These are phyloP conservation scores for Natrix natrix DNA, from an alignment of 2,797 vertebrate genomes.

Conservation along the genomic window DNA sequence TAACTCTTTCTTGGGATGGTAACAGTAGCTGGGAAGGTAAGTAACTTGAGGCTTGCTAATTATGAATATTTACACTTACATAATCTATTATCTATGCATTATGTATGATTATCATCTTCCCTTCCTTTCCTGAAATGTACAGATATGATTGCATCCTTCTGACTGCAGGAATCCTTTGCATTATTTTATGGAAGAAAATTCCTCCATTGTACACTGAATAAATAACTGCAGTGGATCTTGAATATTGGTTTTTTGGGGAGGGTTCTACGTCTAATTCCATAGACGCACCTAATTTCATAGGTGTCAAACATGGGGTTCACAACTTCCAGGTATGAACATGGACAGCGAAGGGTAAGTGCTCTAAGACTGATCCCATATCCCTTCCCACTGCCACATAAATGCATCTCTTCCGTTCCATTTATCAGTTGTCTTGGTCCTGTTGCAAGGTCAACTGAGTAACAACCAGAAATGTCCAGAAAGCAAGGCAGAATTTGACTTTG, in stretches of 20 bases:
- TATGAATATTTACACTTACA: not conserved
- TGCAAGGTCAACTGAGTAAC: not conserved
- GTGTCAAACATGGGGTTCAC: not conserved
- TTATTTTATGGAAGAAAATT: not conserved
- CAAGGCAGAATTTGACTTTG: not conserved
- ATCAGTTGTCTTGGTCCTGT: not conserved
- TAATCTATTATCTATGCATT: not conserved
- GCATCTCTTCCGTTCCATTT: not conserved
- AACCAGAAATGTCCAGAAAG: not conserved
- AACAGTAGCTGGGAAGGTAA: no score
- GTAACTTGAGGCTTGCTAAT: not conserved
- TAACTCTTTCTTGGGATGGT: no score
- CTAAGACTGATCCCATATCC: not conserved
- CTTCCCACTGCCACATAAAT: not conserved
- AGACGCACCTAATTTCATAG: not conserved
- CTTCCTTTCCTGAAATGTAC: not conserved
- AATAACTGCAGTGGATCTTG: not conserved
- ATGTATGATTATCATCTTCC: not conserved
- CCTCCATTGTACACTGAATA: not conserved
- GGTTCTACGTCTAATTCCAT: not conserved
- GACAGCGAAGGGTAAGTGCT: not conserved
- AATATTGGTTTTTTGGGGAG: not conserved
- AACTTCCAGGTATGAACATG: not conserved
- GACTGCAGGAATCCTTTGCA: not conserved
- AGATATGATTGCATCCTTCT: not conserved